Evolutionary conservation across 2,888 invertebrate species (phyloP), one percentile per base, ranked within the genome.

Genomic region (Sarcophaga rosellei): DNA sequence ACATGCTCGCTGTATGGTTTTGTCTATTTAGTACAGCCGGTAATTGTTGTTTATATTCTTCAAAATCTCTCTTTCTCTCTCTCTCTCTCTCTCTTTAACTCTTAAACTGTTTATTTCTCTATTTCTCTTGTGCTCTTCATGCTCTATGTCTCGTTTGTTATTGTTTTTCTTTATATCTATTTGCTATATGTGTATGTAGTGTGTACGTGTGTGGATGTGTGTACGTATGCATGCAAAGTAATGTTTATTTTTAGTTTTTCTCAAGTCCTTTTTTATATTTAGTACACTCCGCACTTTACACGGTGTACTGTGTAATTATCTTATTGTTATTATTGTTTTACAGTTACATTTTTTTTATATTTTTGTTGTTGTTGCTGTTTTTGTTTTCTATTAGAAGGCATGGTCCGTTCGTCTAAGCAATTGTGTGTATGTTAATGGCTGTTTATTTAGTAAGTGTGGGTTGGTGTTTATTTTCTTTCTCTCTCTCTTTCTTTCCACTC

Each of bases 221-320:
- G 3, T 15, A 4, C 15, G 11, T 53, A 12, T 17, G 53, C 84
- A 86, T 86, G 86, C 78, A 84, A 86, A 86, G 86, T 86, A 86
- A 86, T 84, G 75, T 86, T 84, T 86, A 84, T 86, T 86, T 86
- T 86, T 84, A 84, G 81, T 81, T 78, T 81, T 78, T 81, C 84
- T 84, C 62, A 61, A 70, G 70, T 62, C 78, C 77, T 81, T 53
- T 53, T 53, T 15, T 81, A 77, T 75, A 86, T 84, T 84, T 84
- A 86, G 75, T 78, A 35, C 35, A 35, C 10, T 35, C 35, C 2
- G 53, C 53, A 44, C 75, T 75, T 15, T 15, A 11, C 15, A 10
- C 20, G 8, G 0, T 35, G 35, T 35, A 10, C 35, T 35, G 35
- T n/a, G n/a, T 66, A 44, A 21, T 61, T 61, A 20, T 61, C 21